These are phyloP conservation scores for Tryphoninae sp. DNA, from an alignment of 2,888 invertebrate genomes.

Conservation along the genomic window DNA sequence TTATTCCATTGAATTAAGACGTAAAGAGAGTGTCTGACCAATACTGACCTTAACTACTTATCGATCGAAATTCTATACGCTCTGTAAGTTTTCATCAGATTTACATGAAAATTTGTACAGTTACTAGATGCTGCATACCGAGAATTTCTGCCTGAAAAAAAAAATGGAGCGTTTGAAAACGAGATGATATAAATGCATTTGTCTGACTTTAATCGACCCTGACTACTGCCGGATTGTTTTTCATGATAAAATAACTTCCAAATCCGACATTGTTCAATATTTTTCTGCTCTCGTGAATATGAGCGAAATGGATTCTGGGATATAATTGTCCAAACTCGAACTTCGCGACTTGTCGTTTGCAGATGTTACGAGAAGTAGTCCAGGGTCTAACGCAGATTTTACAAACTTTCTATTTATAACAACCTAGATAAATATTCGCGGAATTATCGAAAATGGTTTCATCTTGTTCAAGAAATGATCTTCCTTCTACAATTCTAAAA, in stretches of 20 bases:
- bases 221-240: neutral
- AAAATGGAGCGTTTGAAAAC: too few relatives aligned
- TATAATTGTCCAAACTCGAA: too few relatives aligned
- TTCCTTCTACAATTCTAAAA: too few relatives aligned
- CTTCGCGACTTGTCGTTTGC: too few relatives aligned
- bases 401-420: too few relatives aligned
- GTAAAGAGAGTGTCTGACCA: neutral
- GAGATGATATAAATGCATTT: neutral
- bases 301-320: neutral
- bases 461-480: too few relatives aligned
- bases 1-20: neutral
- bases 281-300: neutral
- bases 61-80: neutral
- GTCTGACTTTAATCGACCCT: slow-evolving; percentile 16
- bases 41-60: slow-evolving; percentile 4
- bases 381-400: too few relatives aligned
- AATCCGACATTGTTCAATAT: neutral
- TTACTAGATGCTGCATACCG: slow-evolving; percentile 1
- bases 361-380: too few relatives aligned
- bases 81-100: neutral
- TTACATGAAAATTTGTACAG: neutral
- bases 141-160: neutral
- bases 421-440: too few relatives aligned
- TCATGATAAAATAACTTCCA: neutral
- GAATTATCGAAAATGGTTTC: too few relatives aligned